Base-by-base conservation (phyloP, 1,140 invertebrate species). In the Streblospio benedicti region DNA sequence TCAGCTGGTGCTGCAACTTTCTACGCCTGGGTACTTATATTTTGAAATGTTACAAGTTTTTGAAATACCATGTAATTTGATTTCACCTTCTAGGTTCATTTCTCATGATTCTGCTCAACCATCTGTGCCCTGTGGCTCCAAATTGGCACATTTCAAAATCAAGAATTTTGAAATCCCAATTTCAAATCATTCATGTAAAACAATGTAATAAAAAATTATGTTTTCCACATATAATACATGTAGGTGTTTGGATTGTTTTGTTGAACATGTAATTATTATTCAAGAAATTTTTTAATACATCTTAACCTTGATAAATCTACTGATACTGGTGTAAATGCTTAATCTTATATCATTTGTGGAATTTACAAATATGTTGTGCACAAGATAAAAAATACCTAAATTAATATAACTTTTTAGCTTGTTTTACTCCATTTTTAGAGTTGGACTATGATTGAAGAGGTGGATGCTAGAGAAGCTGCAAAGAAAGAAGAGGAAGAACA, bases 1-100 rank as follows among this genome's bases (percentile, higher is more conserved):
- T 76, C 74, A 18, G 74, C 73, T 49, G 74, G 74, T 16, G 72
- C 73, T n/a, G 73, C 74, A 4, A 75, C 74, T 14, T 76, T 76
- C 58, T 76, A 70, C 69, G 64, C 73, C 16, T 76, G 72, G 71
- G 74, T 76, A 55, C 16, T 33, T 57, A 9, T 51, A n/a, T n/a
- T 55, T 16, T 27, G 23, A 20, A 23, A 12, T 27, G 55, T 14
- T 45, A 57, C 31, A 56, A 38, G 18, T 50, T 33, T 43, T 16
- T 53, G 30, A 32, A 16, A 54, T n/a, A 53, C 14, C 28, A 30
- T 61, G 9, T 38, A 9, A 9, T 9, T 9, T n/a, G n/a, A 9
- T 38, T 38, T 38, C 9, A 38, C n/a, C n/a, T 38, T 38, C 35
- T n/a, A 9, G 9, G n/a, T 38, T 9, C 35, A 9, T 38, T 38